Evolutionary conservation across 2,888 invertebrate species (phyloP).

Genomic region (Lasioglossum figueresi): DNA sequence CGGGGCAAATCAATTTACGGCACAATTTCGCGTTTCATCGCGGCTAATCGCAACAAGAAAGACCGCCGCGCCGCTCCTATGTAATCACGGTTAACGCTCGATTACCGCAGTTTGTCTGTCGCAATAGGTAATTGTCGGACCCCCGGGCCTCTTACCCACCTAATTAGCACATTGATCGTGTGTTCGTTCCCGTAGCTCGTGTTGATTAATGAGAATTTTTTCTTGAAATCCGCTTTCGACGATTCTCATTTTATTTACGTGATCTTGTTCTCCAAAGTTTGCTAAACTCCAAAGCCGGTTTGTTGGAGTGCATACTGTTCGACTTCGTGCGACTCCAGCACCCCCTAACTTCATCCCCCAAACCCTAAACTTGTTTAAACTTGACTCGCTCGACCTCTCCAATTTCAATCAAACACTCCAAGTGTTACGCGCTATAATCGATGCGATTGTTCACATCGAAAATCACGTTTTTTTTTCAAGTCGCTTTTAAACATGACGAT

Average conservation of each 20-base stretch:
- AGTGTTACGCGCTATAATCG: not conserved
- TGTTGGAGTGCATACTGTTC: not conserved
- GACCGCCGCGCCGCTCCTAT: not conserved
- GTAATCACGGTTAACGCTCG: not conserved
- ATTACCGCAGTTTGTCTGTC: not conserved
- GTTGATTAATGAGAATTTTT: not conserved
- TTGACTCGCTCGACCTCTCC: not conserved
- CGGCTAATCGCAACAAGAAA: not conserved
- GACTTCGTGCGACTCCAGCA: not conserved
- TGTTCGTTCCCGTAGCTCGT: not conserved
- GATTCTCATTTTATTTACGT: not conserved
- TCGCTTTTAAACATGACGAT: too few relatives aligned
- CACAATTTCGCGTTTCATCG: not conserved
- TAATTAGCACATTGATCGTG: constrained; percentile 1
- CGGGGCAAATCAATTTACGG: not conserved
- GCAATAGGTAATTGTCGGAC: not conserved
- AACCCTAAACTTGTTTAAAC: too few relatives aligned
- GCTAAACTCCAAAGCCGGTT: not conserved
- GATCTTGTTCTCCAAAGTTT: not conserved
- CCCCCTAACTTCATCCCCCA: not conserved
- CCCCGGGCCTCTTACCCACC: not conserved
- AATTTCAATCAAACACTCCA: not conserved
- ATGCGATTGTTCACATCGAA: not conserved
- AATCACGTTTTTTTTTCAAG: too few relatives aligned
- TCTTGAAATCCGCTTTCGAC: not conserved